Percentiles rank a stretch among this genome's conserved stretches.
These are phyloP conservation scores for Danio jaintianensis DNA, from an alignment of 2,797 vertebrate species.

Conservation along the genomic window DNA sequence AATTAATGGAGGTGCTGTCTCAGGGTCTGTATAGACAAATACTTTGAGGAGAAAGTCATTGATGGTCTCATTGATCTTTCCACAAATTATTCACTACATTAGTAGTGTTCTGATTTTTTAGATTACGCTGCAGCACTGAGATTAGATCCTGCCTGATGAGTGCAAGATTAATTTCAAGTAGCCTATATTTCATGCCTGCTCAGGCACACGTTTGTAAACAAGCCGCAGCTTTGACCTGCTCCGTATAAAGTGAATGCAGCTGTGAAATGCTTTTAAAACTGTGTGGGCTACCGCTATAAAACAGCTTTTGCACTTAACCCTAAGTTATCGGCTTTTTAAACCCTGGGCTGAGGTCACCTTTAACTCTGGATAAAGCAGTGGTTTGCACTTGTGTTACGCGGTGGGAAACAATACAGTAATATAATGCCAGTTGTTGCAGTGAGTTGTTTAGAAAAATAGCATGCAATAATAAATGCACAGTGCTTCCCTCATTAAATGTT, in stretches of 20 bases:
- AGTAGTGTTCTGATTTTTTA: conserved; percentile 44
- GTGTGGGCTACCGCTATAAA: neutral
- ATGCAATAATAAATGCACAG: neutral
- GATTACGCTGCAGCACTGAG: conserved; percentile 17
- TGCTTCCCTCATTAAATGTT: neutral
- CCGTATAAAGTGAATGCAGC: conserved; percentile 17
- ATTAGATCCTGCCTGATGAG: conserved; percentile 41
- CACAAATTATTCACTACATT: conserved; percentile 42
- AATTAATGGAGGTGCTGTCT: conserved; percentile 59
- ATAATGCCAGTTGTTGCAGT: neutral
- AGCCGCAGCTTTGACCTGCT: conserved; percentile 16
- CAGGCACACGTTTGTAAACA: conserved; percentile 45
- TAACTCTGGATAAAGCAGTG: neutral
- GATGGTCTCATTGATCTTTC: conserved; percentile 46
- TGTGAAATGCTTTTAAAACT: conserved; percentile 31
- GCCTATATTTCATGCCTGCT: conserved; percentile 46
- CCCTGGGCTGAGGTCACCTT: neutral
- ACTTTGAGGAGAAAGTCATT: conserved; percentile 19
- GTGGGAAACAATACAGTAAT: neutral
- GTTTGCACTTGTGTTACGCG: neutral
- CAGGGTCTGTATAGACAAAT: neutral
- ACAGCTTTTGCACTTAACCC: conserved; percentile 4
- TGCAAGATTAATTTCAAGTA: conserved; percentile 48
- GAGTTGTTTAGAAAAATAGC: neutral
- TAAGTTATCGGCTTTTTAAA: neutral